These are phyloP conservation scores for Cheilosia urbana DNA, from an alignment of 2,888 invertebrate genomes.

Conservation along the genomic window DNA sequence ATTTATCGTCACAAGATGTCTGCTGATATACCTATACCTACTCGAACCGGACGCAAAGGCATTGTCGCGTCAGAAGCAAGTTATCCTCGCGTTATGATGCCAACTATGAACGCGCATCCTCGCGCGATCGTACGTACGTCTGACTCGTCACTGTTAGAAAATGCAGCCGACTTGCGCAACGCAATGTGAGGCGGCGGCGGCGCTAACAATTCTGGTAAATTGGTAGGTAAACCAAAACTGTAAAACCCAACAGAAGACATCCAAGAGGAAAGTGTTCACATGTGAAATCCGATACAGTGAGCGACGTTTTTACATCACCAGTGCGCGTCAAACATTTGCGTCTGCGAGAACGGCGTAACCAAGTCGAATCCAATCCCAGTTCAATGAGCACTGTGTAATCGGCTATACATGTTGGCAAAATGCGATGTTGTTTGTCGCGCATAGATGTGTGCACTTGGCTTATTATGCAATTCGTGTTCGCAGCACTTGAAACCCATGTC, in stretches of 20 bases:
- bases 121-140: background rate
- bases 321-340: conserved; percentile 57
- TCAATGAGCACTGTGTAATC: conserved; percentile 53
- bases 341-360: conserved; percentile 40
- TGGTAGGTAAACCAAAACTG: background rate
- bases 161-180: background rate
- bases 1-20: conserved; percentile 68
- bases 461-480: conserved; percentile 67
- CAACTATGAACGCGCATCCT: background rate
- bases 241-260: background rate
- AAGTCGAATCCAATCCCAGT: conserved; percentile 48
- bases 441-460: conserved; percentile 38
- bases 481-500: conserved; percentile 68
- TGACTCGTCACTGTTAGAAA: background rate
- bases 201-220: background rate
- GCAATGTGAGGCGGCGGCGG: background rate
- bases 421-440: conserved; percentile 57
- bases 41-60: background rate
- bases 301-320: conserved; percentile 50
- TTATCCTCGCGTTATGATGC: background rate
- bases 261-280: conserved; percentile 28
- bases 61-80: conserved; percentile 14
- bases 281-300: conserved; percentile 31
- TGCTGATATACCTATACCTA: conserved; percentile 31
- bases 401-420: conserved; percentile 45